Evolutionary conservation across 1,140 invertebrate species (phyloP).

Genomic region (Camponotus floridanus): DNA sequence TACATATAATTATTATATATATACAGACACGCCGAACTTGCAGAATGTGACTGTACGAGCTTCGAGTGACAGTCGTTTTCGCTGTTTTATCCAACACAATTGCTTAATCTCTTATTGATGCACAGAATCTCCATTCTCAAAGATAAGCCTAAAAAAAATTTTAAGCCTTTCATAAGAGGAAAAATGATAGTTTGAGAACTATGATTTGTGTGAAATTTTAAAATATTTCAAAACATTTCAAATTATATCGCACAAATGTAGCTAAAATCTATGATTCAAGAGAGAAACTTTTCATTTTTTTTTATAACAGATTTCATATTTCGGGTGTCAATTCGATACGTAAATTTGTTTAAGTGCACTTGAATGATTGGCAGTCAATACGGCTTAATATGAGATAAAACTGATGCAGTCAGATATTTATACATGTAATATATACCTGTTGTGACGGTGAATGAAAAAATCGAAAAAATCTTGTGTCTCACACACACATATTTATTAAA

Average conservation of each 20-base stretch:
- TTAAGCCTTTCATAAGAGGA: background rate
- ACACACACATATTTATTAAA: background rate
- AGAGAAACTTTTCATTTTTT: background rate
- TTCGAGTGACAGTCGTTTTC: constrained; percentile 81
- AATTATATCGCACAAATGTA: background rate
- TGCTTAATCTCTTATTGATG: constrained; percentile 53
- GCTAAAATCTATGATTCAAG: background rate
- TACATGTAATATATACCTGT: constrained; percentile 15
- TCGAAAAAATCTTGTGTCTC: background rate
- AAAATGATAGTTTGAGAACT: background rate
- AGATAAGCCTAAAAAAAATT: background rate
- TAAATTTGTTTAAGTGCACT: constrained; percentile 9
- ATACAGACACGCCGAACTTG: constrained; percentile 81
- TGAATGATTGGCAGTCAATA: background rate
- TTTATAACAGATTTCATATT: background rate
- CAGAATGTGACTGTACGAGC: constrained; percentile 83
- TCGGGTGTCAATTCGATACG: background rate
- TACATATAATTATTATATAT: constrained; percentile 64
- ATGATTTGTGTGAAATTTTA: background rate
- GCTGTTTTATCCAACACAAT: constrained; percentile 64
- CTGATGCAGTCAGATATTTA: constrained; percentile 23
- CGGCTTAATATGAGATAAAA: background rate
- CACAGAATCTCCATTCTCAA: constrained; percentile 46
- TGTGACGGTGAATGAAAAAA: constrained; percentile 35
- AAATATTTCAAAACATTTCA: background rate